Evolutionary conservation across 2,888 invertebrate species (phyloP).

Genomic region (Eupithecia pulchellata): DNA sequence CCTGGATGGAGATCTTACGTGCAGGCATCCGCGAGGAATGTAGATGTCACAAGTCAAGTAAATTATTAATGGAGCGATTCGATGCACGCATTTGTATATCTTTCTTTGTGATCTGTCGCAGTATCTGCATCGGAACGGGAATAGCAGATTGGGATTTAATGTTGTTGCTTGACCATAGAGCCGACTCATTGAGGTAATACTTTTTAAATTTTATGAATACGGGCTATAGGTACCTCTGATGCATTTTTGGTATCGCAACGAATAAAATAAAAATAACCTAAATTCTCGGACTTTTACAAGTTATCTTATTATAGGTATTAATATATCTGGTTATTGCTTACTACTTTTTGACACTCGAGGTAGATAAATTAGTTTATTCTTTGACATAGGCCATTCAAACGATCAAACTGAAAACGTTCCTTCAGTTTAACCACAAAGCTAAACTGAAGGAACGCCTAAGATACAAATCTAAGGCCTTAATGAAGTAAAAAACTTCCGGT

Average conservation of each 20-base stretch:
- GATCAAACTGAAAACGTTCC: background rate
- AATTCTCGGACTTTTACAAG: too few relatives aligned
- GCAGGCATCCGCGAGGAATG: constrained; percentile 65
- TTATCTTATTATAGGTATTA: too few relatives aligned
- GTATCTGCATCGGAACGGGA: constrained; percentile 27
- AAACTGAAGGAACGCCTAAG: too few relatives aligned
- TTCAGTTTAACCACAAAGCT: background rate
- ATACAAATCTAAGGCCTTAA: too few relatives aligned
- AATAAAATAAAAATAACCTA: too few relatives aligned
- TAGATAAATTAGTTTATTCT: too few relatives aligned
- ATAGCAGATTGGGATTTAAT: constrained; percentile 1
- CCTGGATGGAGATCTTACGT: constrained; percentile 71
- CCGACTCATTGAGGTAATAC: background rate
- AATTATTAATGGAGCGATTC: constrained; percentile 40
- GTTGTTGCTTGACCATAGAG: constrained; percentile 19
- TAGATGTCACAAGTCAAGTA: constrained; percentile 39
- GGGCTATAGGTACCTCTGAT: too few relatives aligned
- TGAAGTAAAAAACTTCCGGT: background rate
- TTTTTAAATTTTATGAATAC: too few relatives aligned
- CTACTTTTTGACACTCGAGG: too few relatives aligned
- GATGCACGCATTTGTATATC: constrained; percentile 40
- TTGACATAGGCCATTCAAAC: background rate
- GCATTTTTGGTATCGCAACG: too few relatives aligned
- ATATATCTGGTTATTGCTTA: too few relatives aligned
- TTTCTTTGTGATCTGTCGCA: constrained; percentile 33